A percentile compares a stretch with the other conserved stretches of the same genome.
These are phyloP conservation scores for Nothura maculosa DNA, from an alignment of 2,797 vertebrate species.

Conservation along the genomic window DNA sequence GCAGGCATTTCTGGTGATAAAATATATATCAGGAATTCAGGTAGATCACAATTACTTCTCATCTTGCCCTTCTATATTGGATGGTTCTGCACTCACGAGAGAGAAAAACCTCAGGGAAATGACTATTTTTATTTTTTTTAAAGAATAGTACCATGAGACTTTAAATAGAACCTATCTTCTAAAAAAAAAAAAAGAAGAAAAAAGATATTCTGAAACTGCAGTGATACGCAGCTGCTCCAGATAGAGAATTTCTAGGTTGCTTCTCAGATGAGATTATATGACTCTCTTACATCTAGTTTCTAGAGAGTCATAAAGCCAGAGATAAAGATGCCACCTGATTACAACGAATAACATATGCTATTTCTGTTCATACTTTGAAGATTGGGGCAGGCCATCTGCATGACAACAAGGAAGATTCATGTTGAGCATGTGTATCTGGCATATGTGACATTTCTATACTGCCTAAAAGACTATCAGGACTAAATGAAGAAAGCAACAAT, in stretches of 20 bases:
- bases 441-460: neutral
- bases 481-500: neutral
- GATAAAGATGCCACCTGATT: neutral
- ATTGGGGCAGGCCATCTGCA: neutral
- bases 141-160: rapidly evolving
- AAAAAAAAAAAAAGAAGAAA: no score
- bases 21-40: neutral
- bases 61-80: neutral
- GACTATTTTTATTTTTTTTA: neutral
- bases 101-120: neutral
- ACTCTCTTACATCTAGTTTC: neutral
- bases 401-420: neutral
- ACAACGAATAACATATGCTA: neutral
- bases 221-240: neutral
- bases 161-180: neutral
- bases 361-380: neutral
- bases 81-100: neutral
- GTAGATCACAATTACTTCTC: neutral
- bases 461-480: neutral
- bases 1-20: no score
- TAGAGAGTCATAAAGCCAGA: neutral
- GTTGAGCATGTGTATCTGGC: neutral
- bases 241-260: neutral
- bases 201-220: neutral
- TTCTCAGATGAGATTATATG: neutral